These are phyloP conservation scores for Balaeniceps rex DNA, from an alignment of 2,113 vertebrate genomes.

Conservation along the genomic window DNA sequence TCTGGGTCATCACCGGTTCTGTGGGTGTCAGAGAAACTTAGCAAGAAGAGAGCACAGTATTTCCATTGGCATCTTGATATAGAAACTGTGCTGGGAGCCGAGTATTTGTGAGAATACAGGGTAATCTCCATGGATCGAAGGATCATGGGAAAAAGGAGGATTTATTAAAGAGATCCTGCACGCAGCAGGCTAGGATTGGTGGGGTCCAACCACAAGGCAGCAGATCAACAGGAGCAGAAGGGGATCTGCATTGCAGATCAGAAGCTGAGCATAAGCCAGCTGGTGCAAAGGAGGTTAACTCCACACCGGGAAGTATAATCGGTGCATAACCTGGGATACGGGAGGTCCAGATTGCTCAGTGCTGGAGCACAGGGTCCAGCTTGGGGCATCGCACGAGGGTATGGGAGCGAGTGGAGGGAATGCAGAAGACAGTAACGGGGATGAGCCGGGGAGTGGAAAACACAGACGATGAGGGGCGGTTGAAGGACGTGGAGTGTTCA, in stretches of 20 bases:
- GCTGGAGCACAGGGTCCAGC: background rate
- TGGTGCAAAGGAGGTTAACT: background rate
- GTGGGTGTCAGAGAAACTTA: background rate
- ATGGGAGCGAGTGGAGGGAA: background rate
- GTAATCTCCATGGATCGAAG: background rate
- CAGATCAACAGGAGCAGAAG: background rate
- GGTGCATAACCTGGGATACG: background rate
- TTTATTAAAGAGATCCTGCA: background rate
- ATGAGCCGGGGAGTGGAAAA: background rate
- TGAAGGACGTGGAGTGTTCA: background rate
- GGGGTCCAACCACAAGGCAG: background rate
- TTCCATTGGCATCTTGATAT: background rate
- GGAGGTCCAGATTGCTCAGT: background rate
- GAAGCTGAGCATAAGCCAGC: background rate
- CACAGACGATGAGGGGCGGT: background rate
- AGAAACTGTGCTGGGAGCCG: background rate
- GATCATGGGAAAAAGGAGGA: background rate
- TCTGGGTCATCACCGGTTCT: fast-evolving
- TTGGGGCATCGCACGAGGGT: fast-evolving
- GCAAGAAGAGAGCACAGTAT: background rate
- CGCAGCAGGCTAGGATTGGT: background rate
- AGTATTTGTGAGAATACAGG: background rate
- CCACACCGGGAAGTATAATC: background rate
- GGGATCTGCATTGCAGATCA: background rate
- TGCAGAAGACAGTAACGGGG: background rate